These are phyloP conservation scores for Lipophrys pholis DNA, from an alignment of 2,113 vertebrate species.

Conservation along the genomic window DNA sequence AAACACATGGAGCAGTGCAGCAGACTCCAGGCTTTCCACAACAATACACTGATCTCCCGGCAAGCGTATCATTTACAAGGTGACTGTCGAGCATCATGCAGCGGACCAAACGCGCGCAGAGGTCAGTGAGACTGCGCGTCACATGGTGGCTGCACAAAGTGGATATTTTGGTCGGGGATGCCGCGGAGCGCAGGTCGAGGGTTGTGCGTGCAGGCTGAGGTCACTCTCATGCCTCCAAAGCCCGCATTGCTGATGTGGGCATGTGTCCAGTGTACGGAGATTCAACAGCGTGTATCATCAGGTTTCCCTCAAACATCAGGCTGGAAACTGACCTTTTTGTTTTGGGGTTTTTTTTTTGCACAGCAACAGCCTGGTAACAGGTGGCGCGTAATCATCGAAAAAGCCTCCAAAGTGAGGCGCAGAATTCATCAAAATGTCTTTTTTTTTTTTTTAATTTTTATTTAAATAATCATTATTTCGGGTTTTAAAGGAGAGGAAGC, in stretches of 20 bases:
- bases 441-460: no score
- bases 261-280: constrained; percentile 67
- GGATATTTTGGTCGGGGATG: constrained; percentile 48
- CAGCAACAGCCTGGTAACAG: constrained; percentile 67
- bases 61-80: no score
- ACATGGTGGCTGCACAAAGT: constrained; percentile 47
- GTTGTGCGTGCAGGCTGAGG: constrained; percentile 63
- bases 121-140: constrained; percentile 35
- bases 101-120: constrained; percentile 18
- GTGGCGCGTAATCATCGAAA: constrained; percentile 43
- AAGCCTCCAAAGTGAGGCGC: constrained; percentile 11
- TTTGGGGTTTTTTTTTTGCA: constrained; percentile 14
- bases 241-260: constrained; percentile 80
- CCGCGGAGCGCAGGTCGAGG: not conserved
- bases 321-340: constrained; percentile 11
- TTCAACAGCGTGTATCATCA: constrained; percentile 67
- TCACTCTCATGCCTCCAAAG: constrained; percentile 73
- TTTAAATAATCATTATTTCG: not conserved
- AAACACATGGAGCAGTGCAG: no score
- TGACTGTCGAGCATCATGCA: not conserved
- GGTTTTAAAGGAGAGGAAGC: constrained; percentile 15
- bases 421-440: no score
- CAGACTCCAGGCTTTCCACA: no score
- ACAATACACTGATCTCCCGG: no score
- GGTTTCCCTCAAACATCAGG: constrained; percentile 39